A percentile compares a stretch with the other conserved stretches of the same genome.
These are phyloP conservation scores for Caenorhabditis drosophilae DNA, from an alignment of 2,888 invertebrate genomes.

Conservation along the genomic window DNA sequence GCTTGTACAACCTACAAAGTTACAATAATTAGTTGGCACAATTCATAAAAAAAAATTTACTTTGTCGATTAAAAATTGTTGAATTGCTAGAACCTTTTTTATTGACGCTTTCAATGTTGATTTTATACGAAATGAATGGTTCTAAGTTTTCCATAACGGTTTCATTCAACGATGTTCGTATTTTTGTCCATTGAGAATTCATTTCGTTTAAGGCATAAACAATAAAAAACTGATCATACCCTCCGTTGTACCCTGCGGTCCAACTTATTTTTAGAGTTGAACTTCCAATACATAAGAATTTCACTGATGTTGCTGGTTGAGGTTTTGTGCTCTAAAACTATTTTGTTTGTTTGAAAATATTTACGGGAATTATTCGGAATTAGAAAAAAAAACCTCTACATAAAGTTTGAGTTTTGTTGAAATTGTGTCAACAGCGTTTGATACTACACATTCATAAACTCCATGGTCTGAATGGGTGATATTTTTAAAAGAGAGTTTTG, in stretches of 20 bases:
- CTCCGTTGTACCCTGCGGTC: slow-evolving; percentile 52
- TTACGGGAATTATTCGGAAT: not conserved
- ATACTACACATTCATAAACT: slow-evolving; percentile 59
- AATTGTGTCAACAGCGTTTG: slow-evolving; percentile 56
- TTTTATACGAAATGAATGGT: slow-evolving; percentile 50
- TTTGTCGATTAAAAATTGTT: slow-evolving; percentile 37
- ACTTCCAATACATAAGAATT: slow-evolving; percentile 44
- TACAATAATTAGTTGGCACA: not conserved
- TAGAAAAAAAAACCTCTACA: slow-evolving; percentile 48
- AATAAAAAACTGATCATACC: slow-evolving; percentile 47
- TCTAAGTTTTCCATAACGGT: slow-evolving; percentile 26
- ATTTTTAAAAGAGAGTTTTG: slow-evolving; percentile 39
- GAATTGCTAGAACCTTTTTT: slow-evolving; percentile 48
- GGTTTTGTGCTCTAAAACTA: slow-evolving; percentile 51
- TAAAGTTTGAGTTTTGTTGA: slow-evolving; percentile 39
- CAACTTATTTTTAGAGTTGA: slow-evolving; percentile 43
- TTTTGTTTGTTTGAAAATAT: not conserved
- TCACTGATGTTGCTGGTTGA: slow-evolving; percentile 41
- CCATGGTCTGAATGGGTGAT: slow-evolving; percentile 58
- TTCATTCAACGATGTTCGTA: slow-evolving; percentile 28
- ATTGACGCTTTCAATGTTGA: slow-evolving; percentile 53
- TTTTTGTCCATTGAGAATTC: slow-evolving; percentile 18
- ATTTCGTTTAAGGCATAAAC: slow-evolving; percentile 44
- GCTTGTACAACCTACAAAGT: slow-evolving; percentile 36
- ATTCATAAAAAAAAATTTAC: slow-evolving; percentile 15